phyloP scores from a whole-genome alignment of 1,140 invertebrate species.

The Zeugodacus cucurbitae region DNA sequence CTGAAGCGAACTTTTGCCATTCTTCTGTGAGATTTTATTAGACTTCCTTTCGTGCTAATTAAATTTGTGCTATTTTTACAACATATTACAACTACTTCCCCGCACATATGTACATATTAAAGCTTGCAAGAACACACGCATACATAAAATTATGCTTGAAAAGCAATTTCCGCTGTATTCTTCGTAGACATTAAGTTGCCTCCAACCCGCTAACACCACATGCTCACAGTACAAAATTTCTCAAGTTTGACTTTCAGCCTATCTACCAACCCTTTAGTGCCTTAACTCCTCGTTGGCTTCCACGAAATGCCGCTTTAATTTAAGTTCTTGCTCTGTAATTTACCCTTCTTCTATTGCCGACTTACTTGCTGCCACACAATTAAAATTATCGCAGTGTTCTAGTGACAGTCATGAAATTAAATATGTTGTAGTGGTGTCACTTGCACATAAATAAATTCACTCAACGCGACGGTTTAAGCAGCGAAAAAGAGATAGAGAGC shows the following conservation, averaged over 20 bases:
- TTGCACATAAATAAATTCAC: neutral
- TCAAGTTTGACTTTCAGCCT: neutral
- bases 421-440: neutral
- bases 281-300: neutral
- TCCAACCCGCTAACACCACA: too few species aligned
- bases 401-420: neutral
- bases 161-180: neutral
- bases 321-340: neutral
- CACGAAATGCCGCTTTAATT: neutral
- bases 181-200: neutral
- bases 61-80: neutral
- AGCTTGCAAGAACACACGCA: neutral
- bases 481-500: neutral
- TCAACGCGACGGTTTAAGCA: neutral
- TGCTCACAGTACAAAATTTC: too few species aligned
- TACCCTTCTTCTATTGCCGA: neutral
- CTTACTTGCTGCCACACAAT: neutral
- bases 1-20: neutral
- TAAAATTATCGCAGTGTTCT: neutral
- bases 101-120: neutral
- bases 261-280: neutral
- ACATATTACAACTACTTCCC: neutral
- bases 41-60: neutral
- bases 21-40: neutral
- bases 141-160: neutral